phyloP scores from a whole-genome alignment of 2,888 invertebrate genomes.

The Chrysolina oricalcia region DNA sequence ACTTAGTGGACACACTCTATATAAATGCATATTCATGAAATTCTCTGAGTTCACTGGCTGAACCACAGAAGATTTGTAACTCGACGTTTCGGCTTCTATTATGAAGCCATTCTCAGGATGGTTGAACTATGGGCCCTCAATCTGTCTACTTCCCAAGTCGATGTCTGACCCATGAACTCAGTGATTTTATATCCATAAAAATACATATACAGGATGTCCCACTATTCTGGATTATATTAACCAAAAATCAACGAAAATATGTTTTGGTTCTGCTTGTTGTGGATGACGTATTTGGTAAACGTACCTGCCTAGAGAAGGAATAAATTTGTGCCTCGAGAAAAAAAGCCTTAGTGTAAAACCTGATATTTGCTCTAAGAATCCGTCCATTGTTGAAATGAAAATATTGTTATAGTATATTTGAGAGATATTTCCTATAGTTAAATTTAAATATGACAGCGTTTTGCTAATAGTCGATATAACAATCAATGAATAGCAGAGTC shows the following conservation, averaged over 20 bases:
- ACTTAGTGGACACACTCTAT: too few relatives aligned
- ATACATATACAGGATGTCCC: too few relatives aligned
- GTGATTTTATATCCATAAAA: too few relatives aligned
- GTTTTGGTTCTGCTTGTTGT: background rate
- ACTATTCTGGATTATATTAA: too few relatives aligned
- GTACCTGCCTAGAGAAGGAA: slow-evolving; percentile 23
- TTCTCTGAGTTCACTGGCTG: too few relatives aligned
- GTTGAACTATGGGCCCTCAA: too few relatives aligned
- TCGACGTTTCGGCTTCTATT: too few relatives aligned
- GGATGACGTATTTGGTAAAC: slow-evolving; percentile 1
- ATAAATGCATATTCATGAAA: too few relatives aligned
- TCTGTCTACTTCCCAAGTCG: too few relatives aligned
- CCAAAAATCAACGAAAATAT: background rate
- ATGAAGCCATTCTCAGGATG: too few relatives aligned
- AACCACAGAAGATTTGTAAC: too few relatives aligned
- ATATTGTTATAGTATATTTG: slow-evolving; percentile 47
- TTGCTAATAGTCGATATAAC: slow-evolving; percentile 25
- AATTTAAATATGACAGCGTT: slow-evolving; percentile 31
- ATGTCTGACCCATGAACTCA: too few relatives aligned
- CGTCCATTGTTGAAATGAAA: slow-evolving; percentile 59
- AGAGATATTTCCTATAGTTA: slow-evolving; percentile 46
- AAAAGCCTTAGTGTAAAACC: slow-evolving; percentile 45
- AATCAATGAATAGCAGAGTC: background rate
- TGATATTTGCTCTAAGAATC: slow-evolving; percentile 61
- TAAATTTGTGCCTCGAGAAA: slow-evolving; percentile 44